Evolutionary conservation across 2,113 vertebrate species (phyloP).

Genomic region (Ivindomyrus marchei): DNA sequence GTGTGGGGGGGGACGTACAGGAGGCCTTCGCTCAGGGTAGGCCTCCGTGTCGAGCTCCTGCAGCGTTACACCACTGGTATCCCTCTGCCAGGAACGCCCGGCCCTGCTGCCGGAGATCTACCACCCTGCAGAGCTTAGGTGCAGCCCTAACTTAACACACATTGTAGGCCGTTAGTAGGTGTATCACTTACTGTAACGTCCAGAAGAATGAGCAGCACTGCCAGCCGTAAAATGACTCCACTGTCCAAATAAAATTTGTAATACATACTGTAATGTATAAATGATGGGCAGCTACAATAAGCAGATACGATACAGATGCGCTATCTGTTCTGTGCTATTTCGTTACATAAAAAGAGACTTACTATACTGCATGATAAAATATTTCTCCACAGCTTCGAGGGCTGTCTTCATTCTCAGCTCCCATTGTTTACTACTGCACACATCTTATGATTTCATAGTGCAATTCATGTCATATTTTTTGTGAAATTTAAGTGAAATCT

Average conservation of each 20-base stretch:
- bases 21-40: slow-evolving; percentile 96
- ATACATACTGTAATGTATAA: neutral
- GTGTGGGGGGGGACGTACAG: slow-evolving; percentile 92
- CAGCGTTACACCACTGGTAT: neutral
- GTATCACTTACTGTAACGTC: neutral
- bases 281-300: neutral
- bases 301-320: neutral
- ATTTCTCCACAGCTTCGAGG: neutral
- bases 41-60: slow-evolving; percentile 14
- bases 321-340: neutral
- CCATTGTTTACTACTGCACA: too few species aligned
- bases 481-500: neutral
- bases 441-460: neutral
- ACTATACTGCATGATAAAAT: neutral
- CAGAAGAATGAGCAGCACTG: neutral
- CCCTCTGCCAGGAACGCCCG: neutral
- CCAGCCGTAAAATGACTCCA: neutral
- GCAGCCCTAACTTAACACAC: neutral
- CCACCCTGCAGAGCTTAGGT: neutral
- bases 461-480: neutral
- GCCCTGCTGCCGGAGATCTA: neutral
- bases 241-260: neutral
- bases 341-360: neutral
- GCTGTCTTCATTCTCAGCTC: too few species aligned
- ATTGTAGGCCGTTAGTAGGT: neutral